Conservation (phyloP, 2,113 vertebrate genomes). For the Platysternon megacephalum region DNA sequence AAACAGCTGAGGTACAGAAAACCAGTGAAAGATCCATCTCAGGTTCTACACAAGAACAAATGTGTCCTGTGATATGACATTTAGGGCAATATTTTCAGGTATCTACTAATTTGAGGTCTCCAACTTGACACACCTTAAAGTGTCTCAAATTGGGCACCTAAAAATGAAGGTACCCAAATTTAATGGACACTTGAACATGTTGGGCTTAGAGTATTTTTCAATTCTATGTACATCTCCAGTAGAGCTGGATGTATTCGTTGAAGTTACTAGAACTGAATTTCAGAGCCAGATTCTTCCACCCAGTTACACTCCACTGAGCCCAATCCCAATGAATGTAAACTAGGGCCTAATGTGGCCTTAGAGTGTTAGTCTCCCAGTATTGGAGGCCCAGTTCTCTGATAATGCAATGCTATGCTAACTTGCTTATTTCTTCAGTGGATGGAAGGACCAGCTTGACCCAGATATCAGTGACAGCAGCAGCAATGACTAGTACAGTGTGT, state of each 20-base stretch:
- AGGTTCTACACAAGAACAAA: not conserved
- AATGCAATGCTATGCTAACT: not conserved
- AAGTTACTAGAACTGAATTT: not conserved
- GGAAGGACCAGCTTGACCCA: not conserved
- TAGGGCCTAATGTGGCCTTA: not conserved
- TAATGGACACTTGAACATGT: not conserved
- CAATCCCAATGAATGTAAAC: rapidly evolving
- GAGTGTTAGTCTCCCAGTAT: not conserved
- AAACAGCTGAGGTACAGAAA: not conserved
- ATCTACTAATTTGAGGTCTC: not conserved
- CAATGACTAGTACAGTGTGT: rapidly evolving
- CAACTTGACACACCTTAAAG: not conserved
- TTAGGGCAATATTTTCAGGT: not conserved
- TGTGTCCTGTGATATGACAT: not conserved
- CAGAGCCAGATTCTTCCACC: not conserved
- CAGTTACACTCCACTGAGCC: not conserved
- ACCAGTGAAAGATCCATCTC: not conserved
- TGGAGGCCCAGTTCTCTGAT: not conserved
- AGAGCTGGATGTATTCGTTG: not conserved
- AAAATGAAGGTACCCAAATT: not conserved
- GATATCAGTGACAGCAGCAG: not conserved
- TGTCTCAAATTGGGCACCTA: not conserved
- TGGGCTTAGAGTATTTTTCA: not conserved
- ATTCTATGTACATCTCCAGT: not conserved
- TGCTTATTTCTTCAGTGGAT: rapidly evolving